Percentiles rank a stretch among this genome's conserved stretches.
These are phyloP conservation scores for Lepisosteus osseus DNA, from an alignment of 2,113 vertebrate species.

Conservation along the genomic window DNA sequence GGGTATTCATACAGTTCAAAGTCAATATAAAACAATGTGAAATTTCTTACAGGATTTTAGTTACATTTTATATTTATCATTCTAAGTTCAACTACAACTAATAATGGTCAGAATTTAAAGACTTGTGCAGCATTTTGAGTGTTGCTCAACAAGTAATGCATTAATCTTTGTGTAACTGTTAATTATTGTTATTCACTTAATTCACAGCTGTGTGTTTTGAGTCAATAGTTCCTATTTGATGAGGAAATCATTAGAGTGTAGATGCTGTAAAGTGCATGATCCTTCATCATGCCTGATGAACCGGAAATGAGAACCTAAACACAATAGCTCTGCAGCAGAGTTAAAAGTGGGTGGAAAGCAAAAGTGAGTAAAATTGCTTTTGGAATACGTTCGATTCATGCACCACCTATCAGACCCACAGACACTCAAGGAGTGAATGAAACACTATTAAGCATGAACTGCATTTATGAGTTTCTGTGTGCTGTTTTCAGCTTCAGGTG, in stretches of 20 bases:
- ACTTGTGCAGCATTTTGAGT: no score
- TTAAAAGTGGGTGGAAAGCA: no score
- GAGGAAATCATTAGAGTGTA: slow-evolving; percentile 47
- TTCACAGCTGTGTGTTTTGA: slow-evolving; percentile 25
- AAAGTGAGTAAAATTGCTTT: no score
- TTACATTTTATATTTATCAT: no score
- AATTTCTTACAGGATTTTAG: no score
- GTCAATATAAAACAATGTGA: no score
- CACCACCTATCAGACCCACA: neutral
- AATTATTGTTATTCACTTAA: slow-evolving; percentile 40
- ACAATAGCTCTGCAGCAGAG: slow-evolving; percentile 9
- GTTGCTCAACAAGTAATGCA: slow-evolving; percentile 28
- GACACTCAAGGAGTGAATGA: neutral
- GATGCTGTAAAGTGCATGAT: slow-evolving; percentile 37
- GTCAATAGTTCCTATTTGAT: slow-evolving; percentile 45
- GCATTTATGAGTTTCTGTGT: no score
- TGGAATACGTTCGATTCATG: neutral
- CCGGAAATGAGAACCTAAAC: slow-evolving; percentile 14
- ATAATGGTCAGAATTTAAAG: no score
- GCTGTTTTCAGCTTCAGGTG: neutral
- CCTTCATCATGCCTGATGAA: slow-evolving; percentile 38
- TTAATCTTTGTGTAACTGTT: slow-evolving; percentile 50
- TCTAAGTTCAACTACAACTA: no score
- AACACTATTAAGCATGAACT: no score
- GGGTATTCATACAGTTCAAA: no score